Evolutionary conservation across 23 tunicate genomes (phyloP), one percentile per base, ranked within the genome.

Genomic region (Pegea sp.): DNA sequence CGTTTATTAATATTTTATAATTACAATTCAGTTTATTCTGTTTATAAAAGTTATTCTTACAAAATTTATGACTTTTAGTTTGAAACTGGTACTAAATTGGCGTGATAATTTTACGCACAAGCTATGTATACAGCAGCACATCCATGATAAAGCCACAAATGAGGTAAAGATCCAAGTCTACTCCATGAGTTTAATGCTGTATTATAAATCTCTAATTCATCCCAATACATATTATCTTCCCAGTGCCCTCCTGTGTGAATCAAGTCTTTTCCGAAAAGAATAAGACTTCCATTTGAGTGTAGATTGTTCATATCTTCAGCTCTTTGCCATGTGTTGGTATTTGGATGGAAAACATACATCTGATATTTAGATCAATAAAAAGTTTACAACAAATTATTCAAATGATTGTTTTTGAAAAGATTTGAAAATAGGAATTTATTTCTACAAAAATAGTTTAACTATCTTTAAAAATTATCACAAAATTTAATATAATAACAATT

Each of bases 71-170:
- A n/a, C n/a, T n/a, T n/a, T n/a, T n/a, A n/a, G n/a, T n/a, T n/a
- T n/a, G n/a, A n/a, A n/a, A n/a, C n/a, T n/a, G n/a, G n/a, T n/a
- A n/a, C n/a, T n/a, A n/a, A n/a, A n/a, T n/a, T n/a, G n/a, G n/a
- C n/a, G n/a, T n/a, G n/a, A n/a, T n/a, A n/a, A n/a, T n/a, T n/a
- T n/a, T n/a, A n/a, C n/a, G n/a, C n/a, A n/a, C n/a, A n/a, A n/a
- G n/a, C n/a, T 38, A 38, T 8, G 46, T 38, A 38, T 4, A 64
- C 26, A 11, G 59, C 5, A 19, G 70, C 75, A 28, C 76, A 69
- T 5, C 59, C 61, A 43, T 77, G 90, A 57, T 77, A 77, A 33
- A 77, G 71, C 90, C 90, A 77, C 48, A 77, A 50, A 77, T 69
- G 70, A 38, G 90, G 90, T 46, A 77, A 48, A 7, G 76, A 59